Percentiles rank a stretch among this genome's conserved stretches.
phyloP scores from a whole-genome alignment of 2,888 invertebrate species.

The Frankliniella fusca region DNA sequence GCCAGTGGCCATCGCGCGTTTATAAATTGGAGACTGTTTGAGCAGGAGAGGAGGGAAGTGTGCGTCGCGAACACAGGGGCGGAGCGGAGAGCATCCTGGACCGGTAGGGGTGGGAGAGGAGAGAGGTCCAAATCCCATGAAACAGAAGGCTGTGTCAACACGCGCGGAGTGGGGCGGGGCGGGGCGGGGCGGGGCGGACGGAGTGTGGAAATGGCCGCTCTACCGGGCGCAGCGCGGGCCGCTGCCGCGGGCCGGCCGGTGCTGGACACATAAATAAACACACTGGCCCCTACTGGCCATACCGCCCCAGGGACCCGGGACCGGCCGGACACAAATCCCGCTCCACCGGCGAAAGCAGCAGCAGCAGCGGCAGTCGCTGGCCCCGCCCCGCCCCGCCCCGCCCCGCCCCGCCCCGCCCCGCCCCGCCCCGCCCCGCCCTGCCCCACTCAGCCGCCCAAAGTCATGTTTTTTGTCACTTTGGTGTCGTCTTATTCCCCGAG shows the following conservation, averaged over 20 bases:
- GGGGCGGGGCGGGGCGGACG: neutral
- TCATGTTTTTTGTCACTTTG: constrained; percentile 10
- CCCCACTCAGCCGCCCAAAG: neutral
- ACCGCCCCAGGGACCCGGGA: neutral
- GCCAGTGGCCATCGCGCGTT: too few relatives aligned
- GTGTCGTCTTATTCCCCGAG: neutral
- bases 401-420: neutral
- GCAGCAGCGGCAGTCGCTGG: too few relatives aligned
- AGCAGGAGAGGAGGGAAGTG: too few relatives aligned
- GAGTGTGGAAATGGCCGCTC: neutral
- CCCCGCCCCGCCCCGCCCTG: neutral
- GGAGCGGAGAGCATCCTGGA: too few relatives aligned
- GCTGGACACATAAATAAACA: constrained; percentile 20
- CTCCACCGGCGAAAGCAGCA: neutral
- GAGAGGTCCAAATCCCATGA: neutral
- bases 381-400: neutral
- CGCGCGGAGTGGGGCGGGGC: neutral
- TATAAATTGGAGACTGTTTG: too few relatives aligned
- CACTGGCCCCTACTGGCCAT: neutral
- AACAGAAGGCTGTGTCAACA: constrained; percentile 21
- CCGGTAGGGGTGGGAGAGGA: too few relatives aligned
- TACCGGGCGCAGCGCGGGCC: too few relatives aligned
- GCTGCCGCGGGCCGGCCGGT: neutral
- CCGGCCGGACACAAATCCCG: neutral
- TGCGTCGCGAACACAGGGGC: too few relatives aligned